Base-by-base conservation (phyloP, 2,888 invertebrate genomes). In the Resseliella maxima region DNA sequence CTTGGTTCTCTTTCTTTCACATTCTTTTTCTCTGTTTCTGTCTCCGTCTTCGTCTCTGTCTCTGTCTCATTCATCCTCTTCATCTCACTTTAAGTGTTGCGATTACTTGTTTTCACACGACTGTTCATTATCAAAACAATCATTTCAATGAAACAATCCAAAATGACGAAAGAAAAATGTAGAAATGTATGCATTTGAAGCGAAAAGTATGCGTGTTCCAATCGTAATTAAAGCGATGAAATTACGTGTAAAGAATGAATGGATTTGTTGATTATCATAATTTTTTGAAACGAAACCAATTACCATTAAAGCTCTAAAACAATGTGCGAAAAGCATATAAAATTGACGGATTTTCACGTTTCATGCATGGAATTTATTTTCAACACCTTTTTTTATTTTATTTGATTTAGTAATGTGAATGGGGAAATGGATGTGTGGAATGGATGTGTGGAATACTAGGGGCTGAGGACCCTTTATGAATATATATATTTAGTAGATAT, bases 71-170 rank as follows among this genome's bases (percentile, higher is more conserved):
- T 41, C 41, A 10, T 21, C 18, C 54, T 54, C 54, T 54, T n/a
- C n/a, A n/a, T n/a, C 72, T 72, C 83, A n/a, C 24, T 83, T 38
- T n/a, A 83, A n/a, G 38, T 83, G 21, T 8, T 83, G 31, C 38
- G 36, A 1, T 12, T 64, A 3, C 1, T n/a, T 83, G n/a, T 38
- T 83, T 31, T 72, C 35, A 12, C 31, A 12, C 35, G 31, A 72
- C 8, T 72, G 72, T 35, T 72, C 72, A 72, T 72, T 72, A 72
- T 72, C 31, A 72, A 72, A 72, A 72, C 72, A 72, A 72, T 31
- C 72, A 31, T 72, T 72, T 72, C 15, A 12, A 31, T 31, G 31
- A 35, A 72, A 72, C 3, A 27, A 59, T 24, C 6, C 3, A 59
- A 1, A 59, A 24, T 0, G 3, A 59, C 24, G 12, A 31, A 31